A percentile compares a stretch with the other conserved stretches of the same genome.
phyloP scores from a whole-genome alignment of 2,888 invertebrate species.

The Desoria tigrina region DNA sequence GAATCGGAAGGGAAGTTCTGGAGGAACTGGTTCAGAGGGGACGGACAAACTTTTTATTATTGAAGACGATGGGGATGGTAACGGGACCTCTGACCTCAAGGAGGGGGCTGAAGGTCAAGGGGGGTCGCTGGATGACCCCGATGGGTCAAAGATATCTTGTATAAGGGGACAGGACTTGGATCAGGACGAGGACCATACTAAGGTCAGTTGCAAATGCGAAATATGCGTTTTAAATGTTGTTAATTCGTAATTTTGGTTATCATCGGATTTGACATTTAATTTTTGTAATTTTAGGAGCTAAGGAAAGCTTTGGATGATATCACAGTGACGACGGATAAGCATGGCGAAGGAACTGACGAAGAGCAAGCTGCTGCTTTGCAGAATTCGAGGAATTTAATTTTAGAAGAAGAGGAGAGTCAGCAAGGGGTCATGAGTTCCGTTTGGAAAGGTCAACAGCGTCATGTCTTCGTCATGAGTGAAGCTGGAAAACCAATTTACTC shows the following conservation, averaged over 20 bases:
- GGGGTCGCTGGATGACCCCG: background rate
- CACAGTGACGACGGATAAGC: constrained; percentile 42
- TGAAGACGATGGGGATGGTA: too few relatives aligned
- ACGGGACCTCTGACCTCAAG: too few relatives aligned
- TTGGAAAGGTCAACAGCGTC: constrained; percentile 80
- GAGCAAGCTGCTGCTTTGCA: too few relatives aligned
- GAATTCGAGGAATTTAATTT: background rate
- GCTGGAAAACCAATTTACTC: constrained; percentile 97
- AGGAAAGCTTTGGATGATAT: constrained; percentile 44
- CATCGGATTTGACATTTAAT: background rate
- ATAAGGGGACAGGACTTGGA: background rate
- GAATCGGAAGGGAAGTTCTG: too few relatives aligned
- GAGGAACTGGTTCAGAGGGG: too few relatives aligned
- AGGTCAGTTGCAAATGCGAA: too few relatives aligned
- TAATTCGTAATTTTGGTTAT: background rate
- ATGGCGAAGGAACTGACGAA: constrained; percentile 7
- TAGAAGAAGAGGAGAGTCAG: background rate
- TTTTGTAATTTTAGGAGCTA: constrained; percentile 32
- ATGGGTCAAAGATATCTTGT: background rate
- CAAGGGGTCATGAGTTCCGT: constrained; percentile 56
- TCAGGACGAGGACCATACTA: background rate
- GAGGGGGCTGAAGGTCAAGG: background rate
- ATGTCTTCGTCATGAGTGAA: constrained; percentile 90
- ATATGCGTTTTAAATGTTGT: too few relatives aligned
- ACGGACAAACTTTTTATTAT: too few relatives aligned